phyloP scores from a whole-genome alignment of 2,113 vertebrate species.

The Numenius arquata region DNA sequence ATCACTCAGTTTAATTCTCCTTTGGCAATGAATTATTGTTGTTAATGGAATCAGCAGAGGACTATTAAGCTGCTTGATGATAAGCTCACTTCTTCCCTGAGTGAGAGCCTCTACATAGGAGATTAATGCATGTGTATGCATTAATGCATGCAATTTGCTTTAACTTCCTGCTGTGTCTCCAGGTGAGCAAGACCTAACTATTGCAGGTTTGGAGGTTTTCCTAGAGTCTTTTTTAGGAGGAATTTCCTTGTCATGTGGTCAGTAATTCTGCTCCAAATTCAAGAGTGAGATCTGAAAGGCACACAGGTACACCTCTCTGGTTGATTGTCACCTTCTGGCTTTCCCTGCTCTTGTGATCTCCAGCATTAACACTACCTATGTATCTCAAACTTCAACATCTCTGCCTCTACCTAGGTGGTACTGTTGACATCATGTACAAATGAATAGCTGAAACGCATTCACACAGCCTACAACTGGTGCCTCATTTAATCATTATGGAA shows the following conservation, averaged over 20 bases:
- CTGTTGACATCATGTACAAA: background rate
- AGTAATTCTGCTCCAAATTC: background rate
- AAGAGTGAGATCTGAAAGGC: background rate
- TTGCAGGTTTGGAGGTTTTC: background rate
- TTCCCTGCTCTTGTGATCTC: background rate
- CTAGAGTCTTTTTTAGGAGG: background rate
- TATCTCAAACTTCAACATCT: background rate
- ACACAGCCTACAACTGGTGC: background rate
- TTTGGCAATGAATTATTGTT: background rate
- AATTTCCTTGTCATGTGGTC: background rate
- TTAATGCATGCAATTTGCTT: too few relatives aligned
- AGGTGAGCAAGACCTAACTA: background rate
- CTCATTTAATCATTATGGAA: background rate
- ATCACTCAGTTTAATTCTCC: background rate
- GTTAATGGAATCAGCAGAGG: background rate
- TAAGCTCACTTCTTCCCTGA: background rate
- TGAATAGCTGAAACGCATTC: background rate
- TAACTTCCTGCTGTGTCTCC: background rate
- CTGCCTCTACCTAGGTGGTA: background rate
- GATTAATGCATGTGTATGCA: background rate
- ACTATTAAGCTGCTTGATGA: background rate
- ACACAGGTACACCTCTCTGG: too few relatives aligned
- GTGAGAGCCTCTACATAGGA: background rate
- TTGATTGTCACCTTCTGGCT: background rate
- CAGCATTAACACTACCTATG: background rate